Conservation (phyloP, 2,888 invertebrate species). For the Dicyrtomina minuta region DNA sequence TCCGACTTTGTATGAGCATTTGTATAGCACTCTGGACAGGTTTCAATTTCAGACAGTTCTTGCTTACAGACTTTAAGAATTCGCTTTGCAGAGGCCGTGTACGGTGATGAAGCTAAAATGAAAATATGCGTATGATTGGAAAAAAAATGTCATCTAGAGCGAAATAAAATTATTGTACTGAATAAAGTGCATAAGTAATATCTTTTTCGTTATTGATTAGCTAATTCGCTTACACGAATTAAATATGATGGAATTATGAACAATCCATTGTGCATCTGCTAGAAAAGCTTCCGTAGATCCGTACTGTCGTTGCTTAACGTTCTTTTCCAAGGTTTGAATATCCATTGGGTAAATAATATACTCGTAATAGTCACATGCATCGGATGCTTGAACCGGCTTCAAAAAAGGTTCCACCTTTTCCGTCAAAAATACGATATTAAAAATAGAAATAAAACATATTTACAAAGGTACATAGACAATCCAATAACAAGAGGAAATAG, state of each 20-base stretch:
- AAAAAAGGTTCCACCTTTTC: constrained; percentile 75
- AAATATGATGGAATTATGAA: constrained; percentile 88
- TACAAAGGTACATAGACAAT: neutral
- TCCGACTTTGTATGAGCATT: constrained; percentile 78
- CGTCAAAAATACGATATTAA: constrained; percentile 38
- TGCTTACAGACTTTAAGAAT: constrained; percentile 81
- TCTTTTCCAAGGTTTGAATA: constrained; percentile 71
- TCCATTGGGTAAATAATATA: constrained; percentile 88
- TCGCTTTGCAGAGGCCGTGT: constrained; percentile 71
- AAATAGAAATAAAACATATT: constrained; percentile 13
- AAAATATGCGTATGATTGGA: constrained; percentile 1
- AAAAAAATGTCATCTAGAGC: neutral
- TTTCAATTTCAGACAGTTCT: constrained; percentile 89
- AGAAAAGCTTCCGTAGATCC: constrained; percentile 86
- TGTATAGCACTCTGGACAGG: constrained; percentile 87
- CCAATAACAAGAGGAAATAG: neutral
- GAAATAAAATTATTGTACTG: no score
- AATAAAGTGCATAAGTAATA: neutral
- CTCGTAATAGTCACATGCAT: constrained; percentile 75
- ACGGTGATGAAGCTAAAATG: constrained; percentile 46
- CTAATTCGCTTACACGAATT: constrained; percentile 85
- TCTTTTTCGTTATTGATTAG: no score
- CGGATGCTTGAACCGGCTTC: constrained; percentile 69
- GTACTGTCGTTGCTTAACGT: constrained; percentile 73
- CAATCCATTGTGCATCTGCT: constrained; percentile 88